phyloP scores from a whole-genome alignment of 1,140 invertebrate genomes.

The Micrasema minimum region DNA sequence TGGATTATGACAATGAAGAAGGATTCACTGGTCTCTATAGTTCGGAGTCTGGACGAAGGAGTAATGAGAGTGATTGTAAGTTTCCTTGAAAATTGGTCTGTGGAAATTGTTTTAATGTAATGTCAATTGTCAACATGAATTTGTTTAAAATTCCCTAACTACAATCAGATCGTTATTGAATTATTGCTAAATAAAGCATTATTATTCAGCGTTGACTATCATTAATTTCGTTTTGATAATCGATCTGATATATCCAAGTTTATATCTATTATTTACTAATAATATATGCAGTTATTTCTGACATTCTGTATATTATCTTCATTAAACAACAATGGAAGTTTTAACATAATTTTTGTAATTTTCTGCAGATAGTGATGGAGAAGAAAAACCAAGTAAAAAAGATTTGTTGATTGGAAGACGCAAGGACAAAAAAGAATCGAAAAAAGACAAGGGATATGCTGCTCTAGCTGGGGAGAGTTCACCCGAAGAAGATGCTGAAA shows the following conservation, averaged over 20 bases:
- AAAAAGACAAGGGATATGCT: constrained; percentile 88
- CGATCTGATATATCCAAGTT: no score
- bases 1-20: constrained; percentile 80
- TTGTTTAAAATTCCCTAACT: no score
- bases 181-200: no score
- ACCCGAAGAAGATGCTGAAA: constrained; percentile 86
- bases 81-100: constrained; percentile 53
- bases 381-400: constrained; percentile 80
- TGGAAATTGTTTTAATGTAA: no score
- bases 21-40: constrained; percentile 90
- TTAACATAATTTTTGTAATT: not conserved
- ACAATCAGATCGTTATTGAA: no score
- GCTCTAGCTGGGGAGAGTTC: constrained; percentile 93
- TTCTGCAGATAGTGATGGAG: constrained; percentile 77
- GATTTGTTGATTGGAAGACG: constrained; percentile 76
- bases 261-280: no score
- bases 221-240: no score
- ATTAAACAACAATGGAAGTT: no score
- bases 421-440: constrained; percentile 87
- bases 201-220: no score
- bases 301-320: no score
- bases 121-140: no score
- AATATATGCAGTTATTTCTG: no score
- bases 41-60: constrained; percentile 79
- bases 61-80: constrained; percentile 89